Base-by-base conservation (phyloP, 2,888 invertebrate species). In the Lasioglossum oenotherae region DNA sequence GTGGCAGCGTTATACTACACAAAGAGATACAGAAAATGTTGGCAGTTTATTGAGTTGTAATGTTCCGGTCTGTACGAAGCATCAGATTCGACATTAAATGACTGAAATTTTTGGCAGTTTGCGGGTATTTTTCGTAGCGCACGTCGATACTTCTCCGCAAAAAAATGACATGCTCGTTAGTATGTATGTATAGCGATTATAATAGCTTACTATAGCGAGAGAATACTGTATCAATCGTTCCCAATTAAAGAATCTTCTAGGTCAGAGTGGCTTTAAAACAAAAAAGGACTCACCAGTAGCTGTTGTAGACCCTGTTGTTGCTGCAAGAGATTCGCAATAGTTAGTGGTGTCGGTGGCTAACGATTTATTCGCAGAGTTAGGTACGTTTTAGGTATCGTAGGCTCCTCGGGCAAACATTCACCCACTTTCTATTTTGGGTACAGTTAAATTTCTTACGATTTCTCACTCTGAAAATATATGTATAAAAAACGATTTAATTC, bases 261-360 rank as follows among this genome's bases (percentile, higher is more conserved):
- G 10, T n/a, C 69, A 12, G 38, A 69, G 38, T 41, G 41, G 23
- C 38, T n/a, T 38, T 69, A 46, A 73, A 44, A 78, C 46, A 23
- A 69, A 73, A 38, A 35, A 67, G 49, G 95, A 97, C 98, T 98
- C 97, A 98, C 98, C 97, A 98, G 97, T 96, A 98, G 97, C 96
- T 98, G 98, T 96, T 98, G 98, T 93, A 98, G 97, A 96, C 98
- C 98, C 96, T 98, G 98, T 96, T 98, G 98, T 96, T 98, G 98
- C 98, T 98, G 97, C 95, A 96, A 76, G 79, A 96, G 95, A 89
- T 49, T 12, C 38, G 23, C 38, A 31, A 76, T 6, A 31, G 67
- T 85, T 84, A 84, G 44, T 49, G 35, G 60, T n/a, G 16, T 41
- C 8, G 8, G 14, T n/a, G n/a, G 35, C 16, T 31, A 38, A 12